A percentile compares a stretch with the other conserved stretches of the same genome.
Conservation (phyloP, 2,113 vertebrate genomes). For the Strix uralensis region DNA sequence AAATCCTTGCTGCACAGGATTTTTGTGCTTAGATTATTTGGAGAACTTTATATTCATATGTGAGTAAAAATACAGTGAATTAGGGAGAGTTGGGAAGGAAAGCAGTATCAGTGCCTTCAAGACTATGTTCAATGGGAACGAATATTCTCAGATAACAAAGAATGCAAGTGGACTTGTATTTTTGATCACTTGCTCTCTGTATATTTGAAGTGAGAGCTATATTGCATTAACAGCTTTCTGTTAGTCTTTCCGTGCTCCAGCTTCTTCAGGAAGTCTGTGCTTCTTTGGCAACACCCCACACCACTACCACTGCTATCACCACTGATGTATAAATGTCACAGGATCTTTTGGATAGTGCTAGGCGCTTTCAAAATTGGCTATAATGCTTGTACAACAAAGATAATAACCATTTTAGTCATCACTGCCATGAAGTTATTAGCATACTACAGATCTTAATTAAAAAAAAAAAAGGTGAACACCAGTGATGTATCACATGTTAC, state of each 20-base stretch:
- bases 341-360: background rate
- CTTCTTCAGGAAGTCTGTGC: background rate
- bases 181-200: background rate
- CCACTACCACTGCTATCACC: background rate
- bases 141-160: background rate
- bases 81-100: background rate
- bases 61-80: background rate
- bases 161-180: background rate
- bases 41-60: background rate
- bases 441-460: background rate
- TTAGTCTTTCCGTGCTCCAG: background rate
- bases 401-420: background rate
- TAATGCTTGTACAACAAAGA: background rate
- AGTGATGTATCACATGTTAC: background rate
- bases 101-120: background rate
- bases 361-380: background rate
- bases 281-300: background rate
- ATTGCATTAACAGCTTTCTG: background rate
- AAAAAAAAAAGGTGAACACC: background rate
- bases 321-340: background rate
- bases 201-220: background rate
- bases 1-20: background rate
- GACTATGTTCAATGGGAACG: background rate
- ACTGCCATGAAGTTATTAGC: background rate
- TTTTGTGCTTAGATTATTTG: background rate